A percentile compares a stretch with the other conserved stretches of the same genome.
These are phyloP conservation scores for Caenorhabditis imperialis DNA, from an alignment of 2,888 invertebrate species.

Conservation along the genomic window DNA sequence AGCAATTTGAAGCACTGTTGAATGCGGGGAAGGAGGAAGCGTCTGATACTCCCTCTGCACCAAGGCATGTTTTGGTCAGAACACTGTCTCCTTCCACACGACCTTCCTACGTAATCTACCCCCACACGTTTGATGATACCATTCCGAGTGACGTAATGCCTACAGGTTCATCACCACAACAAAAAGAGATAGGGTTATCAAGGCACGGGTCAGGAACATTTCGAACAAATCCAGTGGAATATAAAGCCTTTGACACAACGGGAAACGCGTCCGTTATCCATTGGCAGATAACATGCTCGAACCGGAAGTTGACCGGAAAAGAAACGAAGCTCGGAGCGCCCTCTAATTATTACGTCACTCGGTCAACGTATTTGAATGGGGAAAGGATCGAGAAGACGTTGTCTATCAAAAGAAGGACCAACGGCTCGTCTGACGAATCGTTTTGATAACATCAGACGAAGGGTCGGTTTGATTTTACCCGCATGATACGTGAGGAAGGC, in stretches of 20 bases:
- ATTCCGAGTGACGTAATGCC: constrained; percentile 11
- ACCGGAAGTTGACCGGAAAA: constrained; percentile 37
- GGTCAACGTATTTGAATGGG: constrained; percentile 8
- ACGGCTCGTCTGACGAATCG: constrained; percentile 23
- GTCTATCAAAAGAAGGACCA: constrained; percentile 23
- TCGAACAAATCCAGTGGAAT: no score
- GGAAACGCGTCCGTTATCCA: no score
- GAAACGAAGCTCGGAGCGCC: constrained; percentile 23
- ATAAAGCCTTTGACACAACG: no score
- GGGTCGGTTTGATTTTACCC: constrained; percentile 35
- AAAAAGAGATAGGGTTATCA: not conserved
- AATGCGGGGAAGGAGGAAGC: no score
- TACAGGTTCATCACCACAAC: constrained; percentile 14
- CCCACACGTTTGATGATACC: constrained; percentile 6
- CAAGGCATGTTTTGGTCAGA: no score
- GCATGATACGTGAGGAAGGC: constrained; percentile 45
- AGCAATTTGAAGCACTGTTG: no score
- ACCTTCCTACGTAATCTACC: constrained; percentile 16
- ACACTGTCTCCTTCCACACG: not conserved
- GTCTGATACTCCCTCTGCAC: no score
- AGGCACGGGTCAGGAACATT: not conserved
- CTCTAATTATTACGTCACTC: constrained; percentile 39
- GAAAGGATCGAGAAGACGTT: constrained; percentile 30
- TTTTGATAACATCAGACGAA: constrained; percentile 36
- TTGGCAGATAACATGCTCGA: no score